phyloP scores from a whole-genome alignment of 2,113 vertebrate species.

The Taxidea taxus region DNA sequence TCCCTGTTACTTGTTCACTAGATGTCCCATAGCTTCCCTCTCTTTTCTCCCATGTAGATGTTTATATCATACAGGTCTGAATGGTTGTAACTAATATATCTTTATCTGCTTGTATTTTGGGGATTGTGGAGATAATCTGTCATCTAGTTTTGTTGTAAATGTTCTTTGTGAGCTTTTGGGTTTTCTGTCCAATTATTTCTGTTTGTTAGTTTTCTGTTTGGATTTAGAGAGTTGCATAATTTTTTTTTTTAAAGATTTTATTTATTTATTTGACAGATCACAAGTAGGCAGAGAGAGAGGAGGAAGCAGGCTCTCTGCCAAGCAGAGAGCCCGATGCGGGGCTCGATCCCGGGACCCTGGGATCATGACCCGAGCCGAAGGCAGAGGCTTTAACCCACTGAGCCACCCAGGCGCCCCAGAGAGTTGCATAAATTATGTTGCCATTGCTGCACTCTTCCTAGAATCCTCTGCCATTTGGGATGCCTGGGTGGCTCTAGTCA shows the following conservation, averaged over 20 bases:
- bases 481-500: not conserved
- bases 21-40: not conserved
- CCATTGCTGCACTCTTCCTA: not conserved
- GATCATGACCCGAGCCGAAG: too few relatives aligned
- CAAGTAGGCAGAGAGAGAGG: too few relatives aligned
- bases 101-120: not conserved
- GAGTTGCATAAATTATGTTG: not conserved
- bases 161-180: not conserved
- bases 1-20: not conserved
- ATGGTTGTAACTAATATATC: not conserved
- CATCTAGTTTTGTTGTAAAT: not conserved
- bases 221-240: not conserved
- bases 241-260: too few relatives aligned
- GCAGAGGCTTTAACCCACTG: too few relatives aligned
- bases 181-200: not conserved
- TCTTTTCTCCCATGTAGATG: not conserved
- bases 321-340: too few relatives aligned
- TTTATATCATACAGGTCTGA: not conserved
- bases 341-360: too few relatives aligned
- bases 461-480: not conserved
- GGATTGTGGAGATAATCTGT: not conserved
- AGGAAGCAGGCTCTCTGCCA: too few relatives aligned
- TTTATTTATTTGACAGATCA: too few relatives aligned
- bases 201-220: not conserved
- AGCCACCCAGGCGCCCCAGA: too few relatives aligned